phyloP scores from a whole-genome alignment of 1,140 invertebrate genomes.

The Pantala flavescens region DNA sequence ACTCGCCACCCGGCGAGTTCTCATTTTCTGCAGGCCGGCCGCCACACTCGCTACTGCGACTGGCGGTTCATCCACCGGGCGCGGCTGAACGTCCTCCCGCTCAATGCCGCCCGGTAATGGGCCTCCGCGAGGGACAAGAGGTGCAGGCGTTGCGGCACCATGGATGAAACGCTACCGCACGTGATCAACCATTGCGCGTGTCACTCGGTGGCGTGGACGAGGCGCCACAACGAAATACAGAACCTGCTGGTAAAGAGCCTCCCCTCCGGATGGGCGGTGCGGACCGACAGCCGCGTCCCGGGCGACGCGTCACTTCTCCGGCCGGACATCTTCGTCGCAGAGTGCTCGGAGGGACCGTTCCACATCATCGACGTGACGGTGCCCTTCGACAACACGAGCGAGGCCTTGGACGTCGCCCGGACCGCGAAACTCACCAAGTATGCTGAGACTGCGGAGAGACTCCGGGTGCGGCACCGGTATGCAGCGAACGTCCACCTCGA shows the following conservation, averaged over 20 bases:
- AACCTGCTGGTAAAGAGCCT: background rate
- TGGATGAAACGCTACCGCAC: conserved; percentile 18
- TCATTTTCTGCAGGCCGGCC: conserved; percentile 21
- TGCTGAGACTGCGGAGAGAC: background rate
- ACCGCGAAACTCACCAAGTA: background rate
- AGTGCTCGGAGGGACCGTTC: background rate
- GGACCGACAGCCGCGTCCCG: background rate
- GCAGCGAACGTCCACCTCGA: background rate
- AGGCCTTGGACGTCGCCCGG: background rate
- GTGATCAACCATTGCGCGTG: conserved; percentile 17
- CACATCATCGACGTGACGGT: background rate
- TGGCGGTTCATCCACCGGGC: conserved; percentile 28
- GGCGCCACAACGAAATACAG: conserved; percentile 8
- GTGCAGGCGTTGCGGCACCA: conserved; percentile 18
- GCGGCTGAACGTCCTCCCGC: conserved; percentile 20
- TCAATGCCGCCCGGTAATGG: conserved; percentile 18
- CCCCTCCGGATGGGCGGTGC: background rate
- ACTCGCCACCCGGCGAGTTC: background rate
- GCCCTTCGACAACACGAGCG: background rate
- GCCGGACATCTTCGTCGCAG: background rate
- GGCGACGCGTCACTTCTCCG: background rate
- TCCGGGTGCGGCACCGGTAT: background rate
- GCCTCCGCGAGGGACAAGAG: background rate
- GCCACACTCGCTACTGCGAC: conserved; percentile 24
- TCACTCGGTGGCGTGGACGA: background rate